Evolutionary conservation across 2,888 invertebrate genomes (phyloP).

Genomic region (Onchidella celtica): DNA sequence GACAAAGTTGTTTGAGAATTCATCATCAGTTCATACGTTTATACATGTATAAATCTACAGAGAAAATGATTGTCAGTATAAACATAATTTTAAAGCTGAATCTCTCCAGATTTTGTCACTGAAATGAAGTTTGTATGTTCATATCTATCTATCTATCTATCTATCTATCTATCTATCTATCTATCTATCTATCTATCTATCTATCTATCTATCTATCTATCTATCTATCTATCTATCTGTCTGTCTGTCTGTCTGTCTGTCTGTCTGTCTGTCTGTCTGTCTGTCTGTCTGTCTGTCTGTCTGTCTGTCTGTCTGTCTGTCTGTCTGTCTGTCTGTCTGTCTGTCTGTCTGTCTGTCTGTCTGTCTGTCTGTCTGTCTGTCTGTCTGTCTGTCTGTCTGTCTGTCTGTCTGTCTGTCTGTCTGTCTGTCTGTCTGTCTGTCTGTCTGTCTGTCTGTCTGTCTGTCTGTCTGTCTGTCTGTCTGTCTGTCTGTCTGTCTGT

Average conservation of each 20-base stretch:
- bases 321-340: neutral
- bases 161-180: neutral
- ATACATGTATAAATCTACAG: too few species aligned
- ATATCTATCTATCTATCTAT: too few species aligned
- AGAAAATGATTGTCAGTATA: too few species aligned
- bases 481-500: neutral
- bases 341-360: conserved; percentile 12
- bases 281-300: neutral
- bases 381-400: conserved; percentile 14
- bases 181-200: neutral
- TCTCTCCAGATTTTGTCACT: too few species aligned
- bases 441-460: neutral
- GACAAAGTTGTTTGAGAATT: too few species aligned
- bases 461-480: neutral
- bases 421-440: neutral
- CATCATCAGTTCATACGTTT: too few species aligned
- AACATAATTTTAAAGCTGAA: too few species aligned
- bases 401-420: neutral
- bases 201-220: neutral
- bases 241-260: neutral
- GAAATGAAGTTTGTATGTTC: too few species aligned
- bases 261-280: too few species aligned
- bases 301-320: neutral
- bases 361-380: conserved; percentile 17
- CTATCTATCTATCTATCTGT: neutral